Percentiles rank a stretch among this genome's conserved stretches.
Evolutionary conservation across 2,797 vertebrate genomes (phyloP).

Genomic region (Antrozous pallidus): DNA sequence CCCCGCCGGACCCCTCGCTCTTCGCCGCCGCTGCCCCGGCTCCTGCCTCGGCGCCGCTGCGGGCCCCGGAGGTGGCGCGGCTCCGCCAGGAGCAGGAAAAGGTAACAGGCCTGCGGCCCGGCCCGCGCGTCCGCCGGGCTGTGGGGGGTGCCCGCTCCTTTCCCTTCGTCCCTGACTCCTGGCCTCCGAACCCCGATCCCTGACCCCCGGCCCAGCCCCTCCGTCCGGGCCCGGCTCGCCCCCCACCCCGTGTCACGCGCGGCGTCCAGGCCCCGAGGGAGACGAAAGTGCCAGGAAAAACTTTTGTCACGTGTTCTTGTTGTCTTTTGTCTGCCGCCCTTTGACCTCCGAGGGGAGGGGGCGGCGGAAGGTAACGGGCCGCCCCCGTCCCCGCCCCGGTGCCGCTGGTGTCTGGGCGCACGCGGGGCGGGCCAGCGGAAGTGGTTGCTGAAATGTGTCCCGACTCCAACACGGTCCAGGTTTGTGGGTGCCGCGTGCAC

Average conservation of each 20-base stretch:
- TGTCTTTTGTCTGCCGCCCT: constrained; percentile 40
- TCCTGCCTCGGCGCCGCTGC: constrained; percentile 66
- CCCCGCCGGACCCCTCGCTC: constrained; percentile 37
- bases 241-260: background rate
- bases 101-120: constrained; percentile 85
- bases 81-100: constrained; percentile 91
- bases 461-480: rapidly evolving
- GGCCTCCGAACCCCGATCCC: too few species aligned
- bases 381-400: too few species aligned
- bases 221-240: rapidly evolving
- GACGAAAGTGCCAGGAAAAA: constrained; percentile 3
- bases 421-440: too few species aligned
- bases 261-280: background rate
- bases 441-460: too few species aligned
- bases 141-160: background rate
- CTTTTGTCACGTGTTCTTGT: constrained; percentile 74
- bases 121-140: background rate
- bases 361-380: background rate
- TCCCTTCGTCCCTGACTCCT: background rate
- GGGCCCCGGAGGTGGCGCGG: constrained; percentile 85
- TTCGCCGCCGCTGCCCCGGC: background rate
- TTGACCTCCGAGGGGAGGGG: constrained; percentile 9
- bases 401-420: too few species aligned
- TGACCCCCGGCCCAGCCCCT: background rate
- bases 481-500: too few species aligned